Percentiles rank a stretch among this genome's conserved stretches.
Conservation (phyloP, 2,113 vertebrate genomes). For the rabbit (Oryctolagus cuniculus) region mOryCun1.1 NC_091439.1:41952001-41952500, state of each 20-base stretch:
- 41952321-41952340: neutral
- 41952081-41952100: neutral
- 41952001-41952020: neutral
- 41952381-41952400: neutral
- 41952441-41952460: too few species aligned
- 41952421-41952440: too few species aligned
- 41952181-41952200: neutral
- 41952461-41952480: too few species aligned
- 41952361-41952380: neutral
- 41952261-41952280: neutral
- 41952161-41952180: neutral
- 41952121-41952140: neutral
- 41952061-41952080: neutral
- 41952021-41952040: neutral
- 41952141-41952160: neutral
- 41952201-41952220: neutral
- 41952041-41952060: neutral
- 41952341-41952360: too few species aligned
- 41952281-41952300: neutral
- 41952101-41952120: neutral
- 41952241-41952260: neutral
- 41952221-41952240: neutral
- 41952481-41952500: neutral
- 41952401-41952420: neutral
- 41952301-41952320: neutral